A percentile compares a stretch with the other conserved stretches of the same genome.
Conservation (phyloP, 2,797 vertebrate species). For the Potorous gilbertii region DNA sequence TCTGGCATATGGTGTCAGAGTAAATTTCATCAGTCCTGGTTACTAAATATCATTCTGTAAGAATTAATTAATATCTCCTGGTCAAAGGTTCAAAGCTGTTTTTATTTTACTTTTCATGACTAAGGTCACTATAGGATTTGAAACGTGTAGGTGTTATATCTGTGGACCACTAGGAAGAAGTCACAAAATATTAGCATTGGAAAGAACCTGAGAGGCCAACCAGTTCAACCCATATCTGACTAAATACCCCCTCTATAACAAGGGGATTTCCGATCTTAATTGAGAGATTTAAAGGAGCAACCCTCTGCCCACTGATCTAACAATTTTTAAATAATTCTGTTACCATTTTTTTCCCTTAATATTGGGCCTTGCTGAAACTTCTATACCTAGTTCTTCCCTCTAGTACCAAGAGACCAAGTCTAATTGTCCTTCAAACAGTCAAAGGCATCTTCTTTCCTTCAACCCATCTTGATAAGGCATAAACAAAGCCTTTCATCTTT, state of each 20-base stretch:
- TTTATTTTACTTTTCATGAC: neutral
- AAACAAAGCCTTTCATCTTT: neutral
- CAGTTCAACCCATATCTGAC: neutral
- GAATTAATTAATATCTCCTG: neutral
- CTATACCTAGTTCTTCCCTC: neutral
- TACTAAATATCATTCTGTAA: neutral
- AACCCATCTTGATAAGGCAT: neutral
- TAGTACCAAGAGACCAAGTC: neutral
- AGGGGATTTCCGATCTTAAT: neutral
- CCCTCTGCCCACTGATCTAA: neutral
- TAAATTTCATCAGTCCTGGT: neutral
- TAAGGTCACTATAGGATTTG: neutral
- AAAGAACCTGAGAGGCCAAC: neutral
- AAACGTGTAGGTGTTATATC: neutral
- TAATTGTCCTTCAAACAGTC: neutral
- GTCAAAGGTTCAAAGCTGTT: neutral
- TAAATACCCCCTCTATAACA: neutral
- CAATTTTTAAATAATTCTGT: neutral
- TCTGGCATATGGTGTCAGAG: neutral
- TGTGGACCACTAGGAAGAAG: conserved; percentile 20
- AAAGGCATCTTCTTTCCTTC: neutral
- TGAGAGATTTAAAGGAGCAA: neutral
- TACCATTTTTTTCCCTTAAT: neutral
- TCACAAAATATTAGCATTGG: neutral
- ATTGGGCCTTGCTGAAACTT: neutral